Conservation (phyloP, 2,888 invertebrate species). For the Oscheius sp. region DNA sequence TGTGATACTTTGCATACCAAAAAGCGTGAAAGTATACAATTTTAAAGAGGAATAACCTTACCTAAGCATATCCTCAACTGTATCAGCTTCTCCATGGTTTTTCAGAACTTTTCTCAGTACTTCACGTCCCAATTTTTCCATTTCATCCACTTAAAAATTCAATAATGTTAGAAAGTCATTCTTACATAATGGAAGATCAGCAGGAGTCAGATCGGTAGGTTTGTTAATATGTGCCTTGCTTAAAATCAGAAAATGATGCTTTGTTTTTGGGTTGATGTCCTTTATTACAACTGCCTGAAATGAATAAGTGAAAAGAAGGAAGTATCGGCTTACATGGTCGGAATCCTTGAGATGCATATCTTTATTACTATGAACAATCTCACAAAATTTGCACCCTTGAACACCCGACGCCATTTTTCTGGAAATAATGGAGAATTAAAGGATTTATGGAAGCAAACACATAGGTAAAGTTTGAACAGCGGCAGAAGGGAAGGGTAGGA, state of each 20-base stretch:
- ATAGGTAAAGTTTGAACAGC: slow-evolving; percentile 7
- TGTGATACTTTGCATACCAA: neutral
- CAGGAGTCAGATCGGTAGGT: slow-evolving; percentile 69
- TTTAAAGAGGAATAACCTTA: neutral
- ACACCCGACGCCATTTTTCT: slow-evolving; percentile 36
- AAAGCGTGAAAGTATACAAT: neutral
- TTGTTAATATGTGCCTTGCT: slow-evolving; percentile 70
- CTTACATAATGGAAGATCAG: slow-evolving; percentile 68
- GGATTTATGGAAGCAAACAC: neutral
- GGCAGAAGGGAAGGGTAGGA: neutral
- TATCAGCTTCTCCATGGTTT: slow-evolving; percentile 56
- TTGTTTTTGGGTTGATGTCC: slow-evolving; percentile 71
- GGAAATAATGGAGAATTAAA: neutral
- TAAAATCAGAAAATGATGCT: slow-evolving; percentile 71
- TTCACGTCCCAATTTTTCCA: slow-evolving; percentile 56
- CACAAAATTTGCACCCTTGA: slow-evolving; percentile 57
- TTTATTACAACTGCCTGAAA: slow-evolving; percentile 54
- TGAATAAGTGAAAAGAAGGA: neutral
- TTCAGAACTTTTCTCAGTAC: slow-evolving; percentile 52
- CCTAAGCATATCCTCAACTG: slow-evolving; percentile 56
- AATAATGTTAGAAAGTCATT: neutral
- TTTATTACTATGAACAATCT: slow-evolving; percentile 47
- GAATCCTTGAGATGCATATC: slow-evolving; percentile 47
- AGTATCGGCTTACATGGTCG: slow-evolving; percentile 35
- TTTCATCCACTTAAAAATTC: slow-evolving; percentile 50